Conservation (phyloP, 2,113 vertebrate genomes). For the Progne subis region DNA sequence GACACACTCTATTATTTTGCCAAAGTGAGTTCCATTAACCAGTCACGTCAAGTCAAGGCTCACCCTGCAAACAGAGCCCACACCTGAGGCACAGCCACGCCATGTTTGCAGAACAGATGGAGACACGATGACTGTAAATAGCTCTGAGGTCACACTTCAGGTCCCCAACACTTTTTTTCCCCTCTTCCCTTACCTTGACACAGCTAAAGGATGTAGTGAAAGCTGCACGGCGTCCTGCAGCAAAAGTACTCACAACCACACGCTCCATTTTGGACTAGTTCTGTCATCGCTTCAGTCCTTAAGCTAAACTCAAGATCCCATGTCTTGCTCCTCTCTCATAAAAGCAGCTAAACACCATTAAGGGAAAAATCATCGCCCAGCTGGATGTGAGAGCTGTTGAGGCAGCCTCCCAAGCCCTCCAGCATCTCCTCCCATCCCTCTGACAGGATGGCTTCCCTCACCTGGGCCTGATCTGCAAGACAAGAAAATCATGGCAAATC, state of each 20-base stretch:
- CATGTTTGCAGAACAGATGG: not conserved
- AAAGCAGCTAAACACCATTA: not conserved
- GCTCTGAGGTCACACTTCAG: not conserved
- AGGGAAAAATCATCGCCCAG: not conserved
- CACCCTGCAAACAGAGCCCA: not conserved
- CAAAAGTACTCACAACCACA: rapidly evolving
- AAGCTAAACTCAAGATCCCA: not conserved
- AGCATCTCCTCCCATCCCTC: not conserved
- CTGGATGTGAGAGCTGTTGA: not conserved
- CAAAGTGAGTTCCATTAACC: not conserved
- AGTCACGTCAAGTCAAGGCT: rapidly evolving
- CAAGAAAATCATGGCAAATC: not conserved
- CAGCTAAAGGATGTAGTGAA: rapidly evolving
- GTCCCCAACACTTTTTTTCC: not conserved
- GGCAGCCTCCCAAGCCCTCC: not conserved
- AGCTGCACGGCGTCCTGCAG: rapidly evolving
- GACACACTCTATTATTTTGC: not conserved
- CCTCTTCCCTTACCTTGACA: not conserved
- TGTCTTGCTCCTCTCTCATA: not conserved
- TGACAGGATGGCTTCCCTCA: not conserved
- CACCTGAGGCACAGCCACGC: not conserved
- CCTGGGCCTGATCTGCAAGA: not conserved
- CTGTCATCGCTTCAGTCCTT: not conserved
- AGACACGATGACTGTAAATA: not conserved
- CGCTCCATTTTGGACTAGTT: rapidly evolving